These are phyloP conservation scores for Oenanthe melanoleuca DNA, from an alignment of 2,113 vertebrate species.

Conservation along the genomic window DNA sequence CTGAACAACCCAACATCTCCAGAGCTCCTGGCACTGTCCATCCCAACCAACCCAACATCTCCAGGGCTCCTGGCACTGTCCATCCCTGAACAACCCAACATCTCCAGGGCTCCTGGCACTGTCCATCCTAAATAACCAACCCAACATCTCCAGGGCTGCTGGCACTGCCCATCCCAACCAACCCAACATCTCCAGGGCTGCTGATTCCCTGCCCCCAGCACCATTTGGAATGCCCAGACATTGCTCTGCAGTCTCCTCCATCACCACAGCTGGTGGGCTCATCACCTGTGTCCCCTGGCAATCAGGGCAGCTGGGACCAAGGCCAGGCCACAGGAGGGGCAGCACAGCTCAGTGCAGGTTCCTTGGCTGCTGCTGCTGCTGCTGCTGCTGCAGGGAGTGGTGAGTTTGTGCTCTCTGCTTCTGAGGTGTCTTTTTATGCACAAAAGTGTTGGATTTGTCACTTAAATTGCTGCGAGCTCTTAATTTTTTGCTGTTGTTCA, in stretches of 20 bases:
- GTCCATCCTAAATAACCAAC: too few relatives aligned
- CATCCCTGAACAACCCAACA: too few relatives aligned
- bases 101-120: too few relatives aligned
- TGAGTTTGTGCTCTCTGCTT: background rate
- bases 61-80: too few relatives aligned
- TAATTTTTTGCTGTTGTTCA: background rate
- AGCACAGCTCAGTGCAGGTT: background rate
- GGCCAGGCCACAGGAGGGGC: background rate
- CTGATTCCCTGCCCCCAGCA: background rate
- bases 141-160: too few relatives aligned
- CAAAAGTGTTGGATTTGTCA: background rate
- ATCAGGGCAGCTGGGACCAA: background rate
- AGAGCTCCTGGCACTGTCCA: too few relatives aligned
- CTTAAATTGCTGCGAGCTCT: too few relatives aligned
- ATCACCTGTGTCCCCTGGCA: background rate
- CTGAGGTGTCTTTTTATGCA: background rate
- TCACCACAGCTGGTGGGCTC: constrained; percentile 1
- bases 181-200: too few relatives aligned
- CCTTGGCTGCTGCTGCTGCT: background rate
- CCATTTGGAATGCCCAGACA: background rate
- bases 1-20: too few relatives aligned
- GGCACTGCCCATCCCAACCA: too few relatives aligned
- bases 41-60: too few relatives aligned
- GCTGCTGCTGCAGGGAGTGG: too few relatives aligned
- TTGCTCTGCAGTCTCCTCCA: background rate